Conservation (phyloP, 2,888 invertebrate species). For the Tenthredo distinguenda region DNA sequence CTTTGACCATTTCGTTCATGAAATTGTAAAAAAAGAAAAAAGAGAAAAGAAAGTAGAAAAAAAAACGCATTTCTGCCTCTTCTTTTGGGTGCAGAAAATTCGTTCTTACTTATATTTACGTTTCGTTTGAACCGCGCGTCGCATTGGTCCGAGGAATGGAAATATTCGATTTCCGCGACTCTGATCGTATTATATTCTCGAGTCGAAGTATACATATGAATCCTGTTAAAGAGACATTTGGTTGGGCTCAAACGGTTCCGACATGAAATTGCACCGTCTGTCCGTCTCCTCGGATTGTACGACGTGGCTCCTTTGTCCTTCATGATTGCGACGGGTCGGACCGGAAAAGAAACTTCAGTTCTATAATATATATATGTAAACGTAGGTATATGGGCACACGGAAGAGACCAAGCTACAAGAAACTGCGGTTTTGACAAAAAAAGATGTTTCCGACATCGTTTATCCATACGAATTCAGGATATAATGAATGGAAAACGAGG, state of each 20-base stretch:
- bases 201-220: background rate
- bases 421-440: background rate
- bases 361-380: background rate
- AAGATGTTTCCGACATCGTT: background rate
- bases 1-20: background rate
- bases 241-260: background rate
- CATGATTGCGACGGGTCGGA: background rate
- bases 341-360: constrained; percentile 1
- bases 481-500: background rate
- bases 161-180: constrained; percentile 4
- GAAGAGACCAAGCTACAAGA: background rate
- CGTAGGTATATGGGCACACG: background rate
- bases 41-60: background rate
- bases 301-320: background rate
- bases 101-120: background rate
- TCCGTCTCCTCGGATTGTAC: background rate
- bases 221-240: background rate
- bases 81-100: background rate
- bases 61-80: background rate
- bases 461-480: background rate
- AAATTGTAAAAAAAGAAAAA: background rate
- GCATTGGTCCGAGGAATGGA: background rate
- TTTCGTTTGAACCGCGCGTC: background rate
- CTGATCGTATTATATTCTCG: background rate
- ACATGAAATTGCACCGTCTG: background rate